These are phyloP conservation scores for Danio rerio DNA, from an alignment of 2,113 vertebrate species.

Conservation along the genomic window DNA sequence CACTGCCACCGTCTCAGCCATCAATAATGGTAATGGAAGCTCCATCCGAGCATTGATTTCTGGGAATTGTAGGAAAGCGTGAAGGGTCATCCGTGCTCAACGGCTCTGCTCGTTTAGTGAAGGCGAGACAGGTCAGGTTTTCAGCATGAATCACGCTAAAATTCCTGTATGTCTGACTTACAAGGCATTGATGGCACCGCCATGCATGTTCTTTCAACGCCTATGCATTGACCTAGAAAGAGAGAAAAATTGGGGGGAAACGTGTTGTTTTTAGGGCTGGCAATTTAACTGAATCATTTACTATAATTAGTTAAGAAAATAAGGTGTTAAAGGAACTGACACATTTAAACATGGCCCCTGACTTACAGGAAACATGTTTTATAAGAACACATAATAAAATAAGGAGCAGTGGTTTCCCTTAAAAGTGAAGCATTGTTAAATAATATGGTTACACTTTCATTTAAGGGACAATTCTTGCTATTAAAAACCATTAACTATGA, in stretches of 20 bases:
- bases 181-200: not conserved
- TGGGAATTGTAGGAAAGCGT: constrained; percentile 48
- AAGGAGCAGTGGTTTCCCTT: not conserved
- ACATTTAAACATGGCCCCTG: constrained; percentile 12
- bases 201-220: not conserved
- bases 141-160: constrained; percentile 13
- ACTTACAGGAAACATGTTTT: not conserved
- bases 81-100: constrained; percentile 44
- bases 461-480: too few species aligned
- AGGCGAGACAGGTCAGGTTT: constrained; percentile 14
- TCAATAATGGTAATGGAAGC: constrained; percentile 62
- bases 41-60: constrained; percentile 53
- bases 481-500: too few species aligned
- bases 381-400: not conserved
- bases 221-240: not conserved
- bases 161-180: constrained; percentile 23
- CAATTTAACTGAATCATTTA: constrained; percentile 2
- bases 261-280: not conserved
- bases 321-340: not conserved
- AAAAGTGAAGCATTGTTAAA: not conserved
- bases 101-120: constrained; percentile 33
- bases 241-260: not conserved
- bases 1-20: constrained; percentile 38
- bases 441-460: too few species aligned
- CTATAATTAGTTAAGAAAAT: constrained; percentile 14